Percentiles rank a stretch among this genome's conserved stretches.
Conservation (phyloP, 2,113 vertebrate genomes). For the Microcebus lehilahytsara region DNA sequence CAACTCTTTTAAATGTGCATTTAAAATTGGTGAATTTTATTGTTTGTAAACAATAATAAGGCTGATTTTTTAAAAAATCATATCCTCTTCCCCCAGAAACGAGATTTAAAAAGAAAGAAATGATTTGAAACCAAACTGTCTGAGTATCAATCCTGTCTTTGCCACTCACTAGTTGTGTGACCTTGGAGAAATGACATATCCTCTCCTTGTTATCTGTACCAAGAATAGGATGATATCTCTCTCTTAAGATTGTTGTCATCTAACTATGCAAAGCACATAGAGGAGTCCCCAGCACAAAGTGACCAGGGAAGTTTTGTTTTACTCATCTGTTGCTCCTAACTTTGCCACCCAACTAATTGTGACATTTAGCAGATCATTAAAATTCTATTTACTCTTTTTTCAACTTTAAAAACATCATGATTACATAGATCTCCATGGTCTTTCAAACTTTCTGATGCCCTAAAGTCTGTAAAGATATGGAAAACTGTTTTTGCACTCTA, state of each 20-base stretch:
- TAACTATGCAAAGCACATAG: not conserved
- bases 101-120: not conserved
- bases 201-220: not conserved
- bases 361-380: not conserved
- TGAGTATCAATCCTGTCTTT: not conserved
- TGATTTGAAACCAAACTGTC: not conserved
- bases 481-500: not conserved
- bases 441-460: not conserved
- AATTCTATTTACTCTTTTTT: not conserved
- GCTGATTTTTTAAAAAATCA: not conserved
- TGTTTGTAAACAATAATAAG: not conserved
- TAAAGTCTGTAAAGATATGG: not conserved
- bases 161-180: not conserved
- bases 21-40: not conserved
- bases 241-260: not conserved
- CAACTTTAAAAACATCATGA: not conserved
- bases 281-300: not conserved
- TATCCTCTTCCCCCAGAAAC: not conserved
- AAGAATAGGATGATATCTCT: not conserved
- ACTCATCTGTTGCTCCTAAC: not conserved
- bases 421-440: not conserved
- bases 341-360: not conserved
- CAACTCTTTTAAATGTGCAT: not conserved
- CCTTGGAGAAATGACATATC: not conserved
- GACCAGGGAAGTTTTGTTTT: not conserved